Evolutionary conservation across 2,888 invertebrate genomes (phyloP).

Genomic region (Caenorhabditis sp.): DNA sequence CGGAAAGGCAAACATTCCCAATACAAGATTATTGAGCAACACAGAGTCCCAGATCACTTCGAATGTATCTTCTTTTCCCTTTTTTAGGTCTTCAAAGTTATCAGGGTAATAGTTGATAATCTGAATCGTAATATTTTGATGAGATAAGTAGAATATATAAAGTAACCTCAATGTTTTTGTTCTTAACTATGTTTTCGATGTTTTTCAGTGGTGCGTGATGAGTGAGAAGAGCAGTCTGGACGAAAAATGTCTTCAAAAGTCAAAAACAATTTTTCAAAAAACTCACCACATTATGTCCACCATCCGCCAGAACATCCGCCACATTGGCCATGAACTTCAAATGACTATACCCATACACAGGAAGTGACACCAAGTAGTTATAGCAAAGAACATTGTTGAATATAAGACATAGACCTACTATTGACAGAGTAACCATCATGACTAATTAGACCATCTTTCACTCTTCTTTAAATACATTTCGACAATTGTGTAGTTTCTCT

Average conservation of each 20-base stretch:
- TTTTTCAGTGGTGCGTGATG: background rate
- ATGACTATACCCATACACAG: constrained; percentile 33
- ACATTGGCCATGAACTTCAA: constrained; percentile 32
- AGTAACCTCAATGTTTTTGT: background rate
- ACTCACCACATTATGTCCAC: constrained; percentile 41
- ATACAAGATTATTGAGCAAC: background rate
- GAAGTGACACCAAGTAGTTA: constrained; percentile 27
- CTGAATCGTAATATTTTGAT: too few species aligned
- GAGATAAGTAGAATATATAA: too few species aligned
- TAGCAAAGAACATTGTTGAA: background rate
- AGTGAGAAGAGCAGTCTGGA: background rate
- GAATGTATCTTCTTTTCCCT: background rate
- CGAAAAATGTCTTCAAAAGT: background rate
- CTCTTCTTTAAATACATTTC: too few species aligned
- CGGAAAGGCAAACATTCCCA: background rate
- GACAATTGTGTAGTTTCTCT: too few species aligned
- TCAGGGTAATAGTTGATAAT: background rate
- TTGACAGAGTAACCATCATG: too few species aligned
- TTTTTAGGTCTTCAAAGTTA: background rate
- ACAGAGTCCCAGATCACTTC: background rate
- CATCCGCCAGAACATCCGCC: constrained; percentile 35
- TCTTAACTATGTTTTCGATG: background rate
- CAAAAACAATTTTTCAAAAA: background rate
- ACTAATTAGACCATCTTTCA: too few species aligned
- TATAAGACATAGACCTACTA: too few species aligned